A percentile compares a stretch with the other conserved stretches of the same genome.
Evolutionary conservation across 2,113 vertebrate genomes (phyloP).

Genomic region (Neopipo cinnamomea): DNA sequence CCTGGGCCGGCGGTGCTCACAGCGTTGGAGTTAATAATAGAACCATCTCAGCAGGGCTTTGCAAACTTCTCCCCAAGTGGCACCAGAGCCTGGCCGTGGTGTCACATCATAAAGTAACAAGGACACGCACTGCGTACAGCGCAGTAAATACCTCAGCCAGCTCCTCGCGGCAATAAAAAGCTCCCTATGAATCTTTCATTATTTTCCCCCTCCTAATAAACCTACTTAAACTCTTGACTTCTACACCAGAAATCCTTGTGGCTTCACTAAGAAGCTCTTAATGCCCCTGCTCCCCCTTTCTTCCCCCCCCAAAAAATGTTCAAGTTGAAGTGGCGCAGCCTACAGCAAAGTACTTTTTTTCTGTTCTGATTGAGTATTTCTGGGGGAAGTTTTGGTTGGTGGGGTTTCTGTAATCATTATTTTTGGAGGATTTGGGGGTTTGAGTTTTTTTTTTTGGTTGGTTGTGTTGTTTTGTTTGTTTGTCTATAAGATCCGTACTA

Average conservation of each 20-base stretch:
- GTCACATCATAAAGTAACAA: not conserved
- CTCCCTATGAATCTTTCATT: not conserved
- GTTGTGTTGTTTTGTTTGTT: not conserved
- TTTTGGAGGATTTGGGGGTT: not conserved
- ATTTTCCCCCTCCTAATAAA: rapidly evolving
- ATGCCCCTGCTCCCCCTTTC: rapidly evolving
- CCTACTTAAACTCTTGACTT: not conserved
- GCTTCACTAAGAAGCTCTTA: not conserved
- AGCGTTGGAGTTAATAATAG: not conserved
- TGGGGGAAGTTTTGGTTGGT: rapidly evolving
- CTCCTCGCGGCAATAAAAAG: not conserved
- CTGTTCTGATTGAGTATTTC: not conserved
- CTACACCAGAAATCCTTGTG: not conserved
- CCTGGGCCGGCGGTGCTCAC: rapidly evolving
- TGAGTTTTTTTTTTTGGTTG: not conserved
- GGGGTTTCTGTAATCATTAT: not conserved
- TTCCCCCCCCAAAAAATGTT: not conserved
- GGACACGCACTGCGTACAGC: rapidly evolving
- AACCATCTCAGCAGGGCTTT: not conserved
- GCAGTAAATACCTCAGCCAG: not conserved
- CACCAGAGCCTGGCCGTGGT: not conserved
- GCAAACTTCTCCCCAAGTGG: not conserved
- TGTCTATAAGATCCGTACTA: not conserved
- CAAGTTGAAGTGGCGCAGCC: not conserved
- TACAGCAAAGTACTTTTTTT: not conserved